Evolutionary conservation across 2,797 vertebrate genomes (phyloP), one percentile per base, ranked within the genome.

Genomic region (Melanotaenia trifasciata): DNA sequence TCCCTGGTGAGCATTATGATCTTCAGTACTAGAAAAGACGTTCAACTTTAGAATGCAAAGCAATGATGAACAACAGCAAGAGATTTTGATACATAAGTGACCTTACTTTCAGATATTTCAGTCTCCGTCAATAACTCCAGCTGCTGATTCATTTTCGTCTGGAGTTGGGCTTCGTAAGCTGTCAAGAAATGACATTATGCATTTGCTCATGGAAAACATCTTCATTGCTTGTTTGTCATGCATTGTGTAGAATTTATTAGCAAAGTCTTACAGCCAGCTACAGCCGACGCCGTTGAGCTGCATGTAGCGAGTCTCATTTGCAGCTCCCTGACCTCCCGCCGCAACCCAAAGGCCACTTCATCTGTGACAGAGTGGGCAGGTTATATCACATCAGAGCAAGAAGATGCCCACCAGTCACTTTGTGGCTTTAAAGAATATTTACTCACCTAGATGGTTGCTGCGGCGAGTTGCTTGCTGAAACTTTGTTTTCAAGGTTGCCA

Each of bases 1-100:
- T 87, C 79, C 12, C 64, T 70, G 20, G 10, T 82, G 28, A 87
- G 63, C n/a, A 9, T 1, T 32, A 78, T 32, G 32, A 33, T 58
- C 61, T 86, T 73, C 50, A 92, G 32, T 36, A 86, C 92, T 91
- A 65, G 22, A 66, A 60, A 71, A 54, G 13, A 24, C 7, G 45
- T 26, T n/a, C 5, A 4, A 2, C 0, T 24, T 13, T 36, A 58
- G 5, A 3, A 47, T 12, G 4, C 8, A 28, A 30, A 32, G 7
- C 18, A 30, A 18, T n/a, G 14, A 30, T 18, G 14, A 61, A 72
- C 1, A 14, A 54, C 16, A 38, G 5, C 4, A 12, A 24, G 20
- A 26, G 20, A 24, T 43, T 30, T 54, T 10, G 26, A 3, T 51
- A 56, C 26, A 47, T 54, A 1, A 24, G 20, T 16, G 13, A 65